These are phyloP conservation scores for Protophormia terraenovae DNA, from an alignment of 2,888 invertebrate species.

Conservation along the genomic window DNA sequence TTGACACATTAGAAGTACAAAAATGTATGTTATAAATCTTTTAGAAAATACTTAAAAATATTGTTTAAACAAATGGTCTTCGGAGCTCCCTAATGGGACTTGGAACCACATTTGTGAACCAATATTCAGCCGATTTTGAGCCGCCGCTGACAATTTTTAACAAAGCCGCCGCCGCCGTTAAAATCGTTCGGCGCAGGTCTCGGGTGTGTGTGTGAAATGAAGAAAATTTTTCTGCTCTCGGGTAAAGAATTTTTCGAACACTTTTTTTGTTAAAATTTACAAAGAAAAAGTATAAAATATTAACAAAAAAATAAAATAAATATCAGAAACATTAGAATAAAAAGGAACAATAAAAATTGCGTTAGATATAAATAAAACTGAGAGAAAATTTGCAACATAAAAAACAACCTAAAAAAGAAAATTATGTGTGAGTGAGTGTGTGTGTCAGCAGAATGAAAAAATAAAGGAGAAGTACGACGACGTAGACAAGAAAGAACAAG, in stretches of 20 bases:
- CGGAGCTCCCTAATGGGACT: too few species aligned
- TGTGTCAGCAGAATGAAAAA: conserved; percentile 31
- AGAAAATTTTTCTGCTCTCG: conserved; percentile 64
- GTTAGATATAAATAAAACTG: not conserved
- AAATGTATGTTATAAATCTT: too few species aligned
- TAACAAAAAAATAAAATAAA: not conserved
- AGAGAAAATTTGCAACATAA: not conserved
- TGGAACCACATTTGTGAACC: too few species aligned
- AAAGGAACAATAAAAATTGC: not conserved
- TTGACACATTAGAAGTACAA: too few species aligned
- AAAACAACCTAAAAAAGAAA: conserved; percentile 36
- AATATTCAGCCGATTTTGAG: too few species aligned
- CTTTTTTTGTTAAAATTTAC: conserved; percentile 27
- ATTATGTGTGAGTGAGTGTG: conserved; percentile 40
- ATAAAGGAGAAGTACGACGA: conserved; percentile 42
- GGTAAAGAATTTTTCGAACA: conserved; percentile 44
- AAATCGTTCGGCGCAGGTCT: too few species aligned
- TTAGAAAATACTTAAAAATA: too few species aligned
- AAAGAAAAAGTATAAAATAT: conserved; percentile 9
- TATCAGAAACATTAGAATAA: not conserved
- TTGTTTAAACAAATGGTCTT: too few species aligned
- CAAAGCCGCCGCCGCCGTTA: too few species aligned
- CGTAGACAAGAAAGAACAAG: conserved; percentile 57
- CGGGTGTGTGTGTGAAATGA: conserved; percentile 64
- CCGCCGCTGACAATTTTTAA: too few species aligned